Base-by-base conservation (phyloP, 2,888 invertebrate genomes). In the Arrhopalites spinosus region DNA sequence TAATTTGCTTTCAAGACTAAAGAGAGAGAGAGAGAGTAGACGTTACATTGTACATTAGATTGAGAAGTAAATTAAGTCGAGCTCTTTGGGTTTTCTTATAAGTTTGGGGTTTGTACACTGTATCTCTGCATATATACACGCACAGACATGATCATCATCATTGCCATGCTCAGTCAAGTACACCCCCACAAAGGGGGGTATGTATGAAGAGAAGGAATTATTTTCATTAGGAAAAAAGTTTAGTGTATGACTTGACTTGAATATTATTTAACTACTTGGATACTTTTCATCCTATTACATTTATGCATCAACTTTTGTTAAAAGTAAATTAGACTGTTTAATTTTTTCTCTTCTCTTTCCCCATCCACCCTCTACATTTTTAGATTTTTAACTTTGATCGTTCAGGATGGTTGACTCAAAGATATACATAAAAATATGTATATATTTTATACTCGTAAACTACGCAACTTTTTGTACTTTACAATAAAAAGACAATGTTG, bases 361-460 rank as follows among this genome's bases (percentile, higher is more conserved):
- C 25, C 36, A 25, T 27, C 15, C 59, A 13, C 15, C 25, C 59
- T 25, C 25, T 59, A 25, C 25, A 59, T 3, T 66, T 66, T 43
- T 47, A 68, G 68, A 68, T 68, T 25, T 25, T 43, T 30, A 67
- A 27, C 43, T 29, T 25, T 50, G 68, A 68, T 68, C 27, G 68
- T 68, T 68, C 25, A 27, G 50, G 27, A 68, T 68, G 50, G 50
- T 47, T 68, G 68, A 50, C 27, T 50, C 25, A 27, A 68, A 50
- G 50, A 68, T 23, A 27, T 0, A 23, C 59, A 59, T 15, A 59
- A 23, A 23, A 13, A 25, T 1, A 5, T 59, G 27, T 59, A 27
- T 20, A n/a, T 56, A 56, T 56, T 56, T 2, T 56, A 56, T 23
- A 56, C n/a, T n/a, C n/a, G n/a, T n/a, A n/a, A n/a, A n/a, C n/a